Percentiles rank a stretch among this genome's conserved stretches.
Conservation (phyloP, 2,888 invertebrate species). For the Xestia rhomboidea region DNA sequence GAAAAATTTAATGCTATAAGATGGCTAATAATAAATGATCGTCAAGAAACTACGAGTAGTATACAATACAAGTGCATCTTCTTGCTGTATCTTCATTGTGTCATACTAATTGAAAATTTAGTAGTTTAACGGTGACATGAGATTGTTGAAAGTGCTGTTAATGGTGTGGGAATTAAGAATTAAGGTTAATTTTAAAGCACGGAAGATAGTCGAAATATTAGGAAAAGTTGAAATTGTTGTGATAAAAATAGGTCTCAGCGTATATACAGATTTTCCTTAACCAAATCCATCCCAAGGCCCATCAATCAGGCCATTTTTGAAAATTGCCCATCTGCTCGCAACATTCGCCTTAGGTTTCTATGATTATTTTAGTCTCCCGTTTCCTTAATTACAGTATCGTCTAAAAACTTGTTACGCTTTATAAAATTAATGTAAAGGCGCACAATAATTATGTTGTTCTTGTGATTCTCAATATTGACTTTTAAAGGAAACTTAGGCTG, state of each 20-base stretch:
- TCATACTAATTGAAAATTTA: conserved; percentile 69
- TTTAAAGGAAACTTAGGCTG: not conserved
- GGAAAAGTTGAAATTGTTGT: not conserved
- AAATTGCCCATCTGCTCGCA: not conserved
- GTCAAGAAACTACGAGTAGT: not conserved
- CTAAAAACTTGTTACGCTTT: not conserved
- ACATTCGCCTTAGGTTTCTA: too few relatives aligned
- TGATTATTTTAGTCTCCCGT: too few relatives aligned
- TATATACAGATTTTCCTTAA: not conserved
- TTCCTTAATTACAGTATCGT: not conserved
- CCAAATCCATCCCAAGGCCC: too few relatives aligned
- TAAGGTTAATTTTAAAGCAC: not conserved
- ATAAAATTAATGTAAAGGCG: not conserved
- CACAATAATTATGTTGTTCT: not conserved
- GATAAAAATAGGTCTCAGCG: not conserved
- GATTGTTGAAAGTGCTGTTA: conserved; percentile 50
- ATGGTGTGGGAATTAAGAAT: conserved; percentile 41
- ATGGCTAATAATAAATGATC: not conserved
- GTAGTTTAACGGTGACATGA: conserved; percentile 55
- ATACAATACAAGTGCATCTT: conserved; percentile 4
- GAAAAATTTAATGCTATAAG: not conserved
- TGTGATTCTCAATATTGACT: not conserved
- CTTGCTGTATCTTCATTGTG: conserved; percentile 7
- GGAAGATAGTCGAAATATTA: not conserved
- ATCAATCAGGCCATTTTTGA: not conserved